These are phyloP conservation scores for Clistopyga incitator DNA, from an alignment of 2,888 invertebrate genomes.

Conservation along the genomic window DNA sequence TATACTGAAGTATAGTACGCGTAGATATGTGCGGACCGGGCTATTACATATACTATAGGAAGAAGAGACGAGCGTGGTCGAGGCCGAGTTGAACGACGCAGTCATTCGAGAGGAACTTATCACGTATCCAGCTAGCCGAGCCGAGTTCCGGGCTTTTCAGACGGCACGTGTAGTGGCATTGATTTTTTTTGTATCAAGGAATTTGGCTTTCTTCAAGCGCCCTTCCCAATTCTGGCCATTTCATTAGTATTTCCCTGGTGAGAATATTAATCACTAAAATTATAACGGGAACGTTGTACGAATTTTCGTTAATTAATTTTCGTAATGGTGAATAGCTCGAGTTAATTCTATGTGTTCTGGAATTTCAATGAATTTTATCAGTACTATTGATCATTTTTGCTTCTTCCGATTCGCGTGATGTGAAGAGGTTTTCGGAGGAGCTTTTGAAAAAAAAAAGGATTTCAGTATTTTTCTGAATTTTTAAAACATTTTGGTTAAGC, in stretches of 20 bases:
- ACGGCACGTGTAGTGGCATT: neutral
- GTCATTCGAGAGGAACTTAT: constrained; percentile 40
- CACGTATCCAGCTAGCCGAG: constrained; percentile 47
- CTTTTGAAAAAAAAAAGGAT: too few relatives aligned
- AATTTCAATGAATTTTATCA: too few relatives aligned
- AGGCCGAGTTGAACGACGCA: constrained; percentile 35
- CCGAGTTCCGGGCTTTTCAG: constrained; percentile 60
- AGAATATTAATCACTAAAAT: too few relatives aligned
- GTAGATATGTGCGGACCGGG: constrained; percentile 37
- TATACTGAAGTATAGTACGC: constrained; percentile 23
- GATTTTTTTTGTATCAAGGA: constrained; percentile 13
- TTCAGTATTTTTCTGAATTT: too few relatives aligned
- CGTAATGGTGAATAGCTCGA: too few relatives aligned
- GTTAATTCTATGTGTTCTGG: too few relatives aligned
- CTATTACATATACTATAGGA: constrained; percentile 38
- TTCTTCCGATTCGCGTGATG: too few relatives aligned
- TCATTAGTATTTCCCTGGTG: neutral
- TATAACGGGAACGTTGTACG: too few relatives aligned
- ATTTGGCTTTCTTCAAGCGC: neutral
- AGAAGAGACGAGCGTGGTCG: constrained; percentile 38
- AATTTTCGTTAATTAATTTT: too few relatives aligned
- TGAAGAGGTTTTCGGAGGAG: too few relatives aligned
- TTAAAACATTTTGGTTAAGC: too few relatives aligned
- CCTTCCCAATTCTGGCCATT: neutral
- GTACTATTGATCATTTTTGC: too few relatives aligned